These are phyloP conservation scores for Aphyosemion australe DNA, from an alignment of 2,113 vertebrate genomes.

Conservation along the genomic window DNA sequence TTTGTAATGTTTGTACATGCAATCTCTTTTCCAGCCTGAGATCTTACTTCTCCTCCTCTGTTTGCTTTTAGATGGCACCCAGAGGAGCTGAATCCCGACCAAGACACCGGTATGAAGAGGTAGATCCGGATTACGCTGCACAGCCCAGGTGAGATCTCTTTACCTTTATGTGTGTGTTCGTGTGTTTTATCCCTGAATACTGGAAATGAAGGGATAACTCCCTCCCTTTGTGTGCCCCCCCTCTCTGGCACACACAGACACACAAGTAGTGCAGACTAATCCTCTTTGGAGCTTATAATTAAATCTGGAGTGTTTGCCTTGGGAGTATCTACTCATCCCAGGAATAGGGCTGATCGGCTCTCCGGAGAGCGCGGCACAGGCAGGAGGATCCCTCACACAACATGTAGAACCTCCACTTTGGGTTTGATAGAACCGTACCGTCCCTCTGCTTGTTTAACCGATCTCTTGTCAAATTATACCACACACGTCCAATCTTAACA, in stretches of 20 bases:
- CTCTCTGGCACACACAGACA: constrained; percentile 21
- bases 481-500: not conserved
- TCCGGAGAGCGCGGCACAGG: constrained; percentile 59
- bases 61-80: constrained; percentile 82
- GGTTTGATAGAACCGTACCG: constrained; percentile 37
- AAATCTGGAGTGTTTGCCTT: constrained; percentile 83
- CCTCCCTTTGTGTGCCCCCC: constrained; percentile 49
- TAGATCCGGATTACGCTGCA: constrained; percentile 83
- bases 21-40: not conserved
- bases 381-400: constrained; percentile 45
- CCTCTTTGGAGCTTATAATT: constrained; percentile 81
- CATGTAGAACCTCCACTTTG: constrained; percentile 46
- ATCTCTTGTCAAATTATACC: constrained; percentile 30
- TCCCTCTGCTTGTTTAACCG: constrained; percentile 38
- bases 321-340: constrained; percentile 76
- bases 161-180: not conserved
- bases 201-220: constrained; percentile 48
- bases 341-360: constrained; percentile 74
- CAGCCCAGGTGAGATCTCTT: constrained; percentile 84
- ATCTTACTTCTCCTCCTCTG: not conserved
- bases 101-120: constrained; percentile 82
- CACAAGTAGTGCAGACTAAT: constrained; percentile 66
- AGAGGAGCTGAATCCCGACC: constrained; percentile 83
- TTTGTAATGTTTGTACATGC: not conserved
- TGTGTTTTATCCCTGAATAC: constrained; percentile 7